phyloP scores from a whole-genome alignment of 2,888 invertebrate genomes.

The Portevinia maculata region DNA sequence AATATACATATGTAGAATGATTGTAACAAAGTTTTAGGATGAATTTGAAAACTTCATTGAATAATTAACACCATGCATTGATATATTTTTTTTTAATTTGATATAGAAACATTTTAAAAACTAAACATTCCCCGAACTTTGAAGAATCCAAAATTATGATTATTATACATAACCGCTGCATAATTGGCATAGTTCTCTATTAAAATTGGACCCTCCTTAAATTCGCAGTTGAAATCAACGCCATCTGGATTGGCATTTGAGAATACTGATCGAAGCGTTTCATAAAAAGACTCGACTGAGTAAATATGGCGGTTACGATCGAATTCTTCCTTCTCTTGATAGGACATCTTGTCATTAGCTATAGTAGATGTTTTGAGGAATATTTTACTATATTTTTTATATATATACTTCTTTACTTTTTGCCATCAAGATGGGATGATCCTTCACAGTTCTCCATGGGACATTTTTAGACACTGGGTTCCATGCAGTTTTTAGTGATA shows the following conservation, averaged over 20 bases:
- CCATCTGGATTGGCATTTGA: constrained; percentile 71
- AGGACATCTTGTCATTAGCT: constrained; percentile 66
- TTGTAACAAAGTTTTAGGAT: constrained; percentile 56
- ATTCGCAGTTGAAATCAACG: constrained; percentile 69
- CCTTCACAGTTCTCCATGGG: constrained; percentile 90
- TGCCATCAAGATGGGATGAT: constrained; percentile 90
- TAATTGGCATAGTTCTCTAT: constrained; percentile 92
- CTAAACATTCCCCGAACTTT: constrained; percentile 94
- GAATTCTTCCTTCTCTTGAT: constrained; percentile 69
- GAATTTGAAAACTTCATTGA: constrained; percentile 52
- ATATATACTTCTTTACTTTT: constrained; percentile 84
- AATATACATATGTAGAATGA: constrained; percentile 7
- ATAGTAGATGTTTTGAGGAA: background rate
- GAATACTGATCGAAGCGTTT: constrained; percentile 77
- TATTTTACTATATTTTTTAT: background rate
- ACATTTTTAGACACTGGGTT: constrained; percentile 92
- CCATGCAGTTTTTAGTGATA: constrained; percentile 89
- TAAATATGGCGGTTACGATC: constrained; percentile 72
- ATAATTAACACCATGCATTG: constrained; percentile 15
- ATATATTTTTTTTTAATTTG: background rate
- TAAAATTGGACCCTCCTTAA: constrained; percentile 87
- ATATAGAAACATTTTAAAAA: constrained; percentile 84
- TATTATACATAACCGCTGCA: constrained; percentile 91
- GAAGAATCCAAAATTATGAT: constrained; percentile 92
- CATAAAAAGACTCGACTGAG: constrained; percentile 78